Percentiles rank a stretch among this genome's conserved stretches.
Conservation (phyloP, 2,888 invertebrate genomes). For the Odontocolon sp. region DNA sequence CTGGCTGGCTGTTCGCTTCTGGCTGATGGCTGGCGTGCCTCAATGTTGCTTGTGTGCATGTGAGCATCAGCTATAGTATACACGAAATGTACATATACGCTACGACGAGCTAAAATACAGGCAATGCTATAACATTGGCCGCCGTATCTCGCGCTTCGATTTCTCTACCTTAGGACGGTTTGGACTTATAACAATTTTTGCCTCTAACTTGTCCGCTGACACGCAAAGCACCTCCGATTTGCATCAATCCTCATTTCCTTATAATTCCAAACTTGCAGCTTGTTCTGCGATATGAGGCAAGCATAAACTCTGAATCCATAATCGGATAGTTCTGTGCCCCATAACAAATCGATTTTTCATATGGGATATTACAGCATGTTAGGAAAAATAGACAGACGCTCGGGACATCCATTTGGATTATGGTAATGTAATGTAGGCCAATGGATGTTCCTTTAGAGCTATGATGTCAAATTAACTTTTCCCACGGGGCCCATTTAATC, state of each 20-base stretch:
- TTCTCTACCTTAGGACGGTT: too few species aligned
- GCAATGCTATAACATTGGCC: too few species aligned
- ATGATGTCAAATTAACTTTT: slow-evolving; percentile 25
- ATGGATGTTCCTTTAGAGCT: slow-evolving; percentile 7
- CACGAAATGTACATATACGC: not conserved
- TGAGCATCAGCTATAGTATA: too few species aligned
- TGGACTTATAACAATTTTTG: too few species aligned
- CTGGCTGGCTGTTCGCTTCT: slow-evolving; percentile 19
- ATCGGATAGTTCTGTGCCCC: not conserved
- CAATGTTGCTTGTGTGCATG: not conserved
- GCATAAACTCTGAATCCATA: not conserved
- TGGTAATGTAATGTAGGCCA: slow-evolving; percentile 39
- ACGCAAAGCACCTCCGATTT: too few species aligned
- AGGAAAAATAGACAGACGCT: not conserved
- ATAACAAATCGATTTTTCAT: not conserved
- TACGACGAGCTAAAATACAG: not conserved
- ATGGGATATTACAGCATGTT: not conserved
- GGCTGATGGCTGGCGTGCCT: not conserved
- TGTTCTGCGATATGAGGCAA: not conserved
- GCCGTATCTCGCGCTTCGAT: too few species aligned
- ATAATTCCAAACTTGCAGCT: not conserved
- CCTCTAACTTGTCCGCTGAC: too few species aligned
- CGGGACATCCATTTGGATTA: slow-evolving; percentile 20
- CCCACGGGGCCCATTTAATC: slow-evolving; percentile 47
- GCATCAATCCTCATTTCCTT: too few species aligned